Base-by-base conservation (phyloP, 92 coral and sea anemone genomes). In the Epizoanthus scotinus region DNA sequence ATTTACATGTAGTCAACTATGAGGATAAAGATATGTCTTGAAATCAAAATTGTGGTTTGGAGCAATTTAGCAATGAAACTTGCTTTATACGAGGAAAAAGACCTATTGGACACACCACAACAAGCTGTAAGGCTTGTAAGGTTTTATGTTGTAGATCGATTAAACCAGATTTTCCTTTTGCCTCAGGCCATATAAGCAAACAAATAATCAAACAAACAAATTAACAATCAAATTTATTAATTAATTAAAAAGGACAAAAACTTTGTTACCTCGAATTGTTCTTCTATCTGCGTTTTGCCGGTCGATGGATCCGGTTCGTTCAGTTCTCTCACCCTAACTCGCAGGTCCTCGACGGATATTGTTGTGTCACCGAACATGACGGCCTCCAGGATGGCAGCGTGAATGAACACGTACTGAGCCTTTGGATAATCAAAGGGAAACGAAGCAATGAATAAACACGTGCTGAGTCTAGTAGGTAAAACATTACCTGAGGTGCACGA, bases 361-460 rank as follows among this genome's bases (percentile, higher is more conserved):
- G 86, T 89, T 10, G 95, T 88, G 70, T 91, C 80, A 3, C 90
- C 84, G 65, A 89, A 88, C 7, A 88, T 77, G 20, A 75, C 70
- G 18, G 92, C 92, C 55, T 91, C 95, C 15, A 91, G 84, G 7
- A 91, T 42, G 42, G 92, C 95, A 71, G 87, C 26, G 65, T 88
- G 90, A 42, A 88, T 75, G 61, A 91, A 89, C 20, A 50, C 72
- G 73, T 91, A 91, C 75, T 91, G 95, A 24, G 67, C 65, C 95
- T n/a, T n/a, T 91, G 54, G 49, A 15, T 9, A 18, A 24, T 13
- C 6, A 63, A 1, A 21, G n/a, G n/a, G 0, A 1, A 22, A 24
- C 34, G 24, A 2, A 18, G 64, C 64, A 22, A 20, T 61, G 24
- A 61, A 61, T 61, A 31, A 24, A 58, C 7, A 34, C 6, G 44